Percentiles rank a stretch among this genome's conserved stretches.
Evolutionary conservation across 2,888 invertebrate species (phyloP).

Genomic region (Brachylomia viminalis): DNA sequence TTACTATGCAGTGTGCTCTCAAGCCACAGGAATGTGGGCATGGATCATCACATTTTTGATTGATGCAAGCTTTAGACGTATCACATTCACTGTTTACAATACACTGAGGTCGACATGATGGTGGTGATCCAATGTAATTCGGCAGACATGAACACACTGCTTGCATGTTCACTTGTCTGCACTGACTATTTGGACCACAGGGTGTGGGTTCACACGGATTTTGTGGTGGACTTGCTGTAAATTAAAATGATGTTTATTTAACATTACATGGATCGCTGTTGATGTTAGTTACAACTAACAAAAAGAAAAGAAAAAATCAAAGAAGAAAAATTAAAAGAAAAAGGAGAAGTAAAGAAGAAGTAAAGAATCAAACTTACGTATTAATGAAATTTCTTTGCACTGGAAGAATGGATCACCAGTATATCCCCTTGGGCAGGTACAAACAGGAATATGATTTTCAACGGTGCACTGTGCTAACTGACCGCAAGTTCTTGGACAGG

Average conservation of each 20-base stretch:
- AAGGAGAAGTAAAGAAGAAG: too few species aligned
- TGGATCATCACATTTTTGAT: conserved; percentile 96
- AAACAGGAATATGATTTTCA: conserved; percentile 94
- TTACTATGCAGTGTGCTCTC: conserved; percentile 95
- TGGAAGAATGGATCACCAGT: conserved; percentile 96
- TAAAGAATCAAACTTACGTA: conserved; percentile 74
- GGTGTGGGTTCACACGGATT: conserved; percentile 96
- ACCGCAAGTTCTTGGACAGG: conserved; percentile 96
- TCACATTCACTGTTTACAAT: conserved; percentile 97
- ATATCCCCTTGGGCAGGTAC: conserved; percentile 93
- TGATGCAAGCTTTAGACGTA: conserved; percentile 95
- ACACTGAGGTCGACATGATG: conserved; percentile 96
- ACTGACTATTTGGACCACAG: conserved; percentile 97
- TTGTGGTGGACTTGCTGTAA: conserved; percentile 83
- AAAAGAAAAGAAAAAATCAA: too few species aligned
- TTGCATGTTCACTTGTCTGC: conserved; percentile 94
- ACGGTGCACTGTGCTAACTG: conserved; percentile 94
- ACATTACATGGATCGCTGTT: not conserved
- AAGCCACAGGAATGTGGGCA: conserved; percentile 97
- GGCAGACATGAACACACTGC: conserved; percentile 96
- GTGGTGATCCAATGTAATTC: conserved; percentile 94
- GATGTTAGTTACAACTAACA: not conserved
- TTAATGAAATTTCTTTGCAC: conserved; percentile 90
- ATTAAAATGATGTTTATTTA: conserved; percentile 40
- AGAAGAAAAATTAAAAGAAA: too few species aligned